A percentile compares a stretch with the other conserved stretches of the same genome.
Conservation (phyloP, 2,888 invertebrate species). For the Mesoligia furuncula region DNA sequence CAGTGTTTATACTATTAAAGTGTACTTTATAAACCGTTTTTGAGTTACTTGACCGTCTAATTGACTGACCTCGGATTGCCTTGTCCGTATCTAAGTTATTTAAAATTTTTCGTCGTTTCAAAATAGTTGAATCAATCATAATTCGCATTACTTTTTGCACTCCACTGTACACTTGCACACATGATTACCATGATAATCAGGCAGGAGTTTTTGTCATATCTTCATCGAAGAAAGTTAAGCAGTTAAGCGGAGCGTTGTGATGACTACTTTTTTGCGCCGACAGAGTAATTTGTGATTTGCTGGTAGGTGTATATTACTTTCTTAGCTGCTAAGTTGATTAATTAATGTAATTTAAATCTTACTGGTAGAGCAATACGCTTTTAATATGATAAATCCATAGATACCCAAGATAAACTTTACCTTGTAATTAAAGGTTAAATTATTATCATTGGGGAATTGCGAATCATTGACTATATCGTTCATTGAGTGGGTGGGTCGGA, state of each 20-base stretch:
- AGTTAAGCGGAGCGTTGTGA: slow-evolving; percentile 46
- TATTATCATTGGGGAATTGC: slow-evolving; percentile 17
- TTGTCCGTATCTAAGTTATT: neutral
- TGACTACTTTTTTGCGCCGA: slow-evolving; percentile 37
- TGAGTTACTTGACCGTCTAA: neutral
- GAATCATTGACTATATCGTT: slow-evolving; percentile 20
- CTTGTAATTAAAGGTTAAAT: slow-evolving; percentile 28
- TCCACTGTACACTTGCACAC: slow-evolving; percentile 26
- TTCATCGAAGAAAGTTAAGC: slow-evolving; percentile 50
- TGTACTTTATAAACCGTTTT: too few relatives aligned
- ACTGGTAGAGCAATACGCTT: slow-evolving; percentile 20
- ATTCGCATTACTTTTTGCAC: slow-evolving; percentile 7
- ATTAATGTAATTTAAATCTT: slow-evolving; percentile 31
- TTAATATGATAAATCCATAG: slow-evolving; percentile 1
- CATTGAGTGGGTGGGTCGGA: slow-evolving; percentile 24
- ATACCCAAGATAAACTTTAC: neutral
- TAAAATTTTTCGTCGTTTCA: neutral
- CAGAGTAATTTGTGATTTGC: slow-evolving; percentile 54
- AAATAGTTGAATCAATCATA: too few relatives aligned
- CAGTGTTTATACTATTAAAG: too few relatives aligned
- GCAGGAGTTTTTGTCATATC: slow-evolving; percentile 40
- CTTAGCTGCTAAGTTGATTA: slow-evolving; percentile 30
- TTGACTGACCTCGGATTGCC: neutral
- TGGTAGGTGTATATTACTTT: slow-evolving; percentile 19
- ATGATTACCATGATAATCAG: slow-evolving; percentile 52